Evolutionary conservation across 2,113 vertebrate genomes (phyloP).

Genomic region (Notothenia rossii): DNA sequence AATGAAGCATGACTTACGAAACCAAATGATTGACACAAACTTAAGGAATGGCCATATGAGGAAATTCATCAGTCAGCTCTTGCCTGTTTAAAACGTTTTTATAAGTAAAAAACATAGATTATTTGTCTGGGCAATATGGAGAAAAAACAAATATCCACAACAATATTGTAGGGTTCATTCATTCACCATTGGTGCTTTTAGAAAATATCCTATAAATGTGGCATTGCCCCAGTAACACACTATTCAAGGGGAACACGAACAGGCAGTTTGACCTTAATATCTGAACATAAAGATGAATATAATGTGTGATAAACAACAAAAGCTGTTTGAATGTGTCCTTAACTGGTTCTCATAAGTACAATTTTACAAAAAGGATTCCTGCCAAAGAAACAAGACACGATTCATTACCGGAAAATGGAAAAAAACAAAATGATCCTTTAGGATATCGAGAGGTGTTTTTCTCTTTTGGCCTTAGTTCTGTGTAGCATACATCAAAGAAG

Average conservation of each 20-base stretch:
- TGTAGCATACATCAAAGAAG: conserved; percentile 67
- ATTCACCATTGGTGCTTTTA: too few relatives aligned
- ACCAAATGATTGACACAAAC: conserved; percentile 26
- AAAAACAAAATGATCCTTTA: neutral
- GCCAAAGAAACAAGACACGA: neutral
- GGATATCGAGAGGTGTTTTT: neutral
- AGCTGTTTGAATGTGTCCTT: too few relatives aligned
- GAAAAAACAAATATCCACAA: too few relatives aligned
- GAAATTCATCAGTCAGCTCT: neutral
- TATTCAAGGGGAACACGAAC: too few relatives aligned
- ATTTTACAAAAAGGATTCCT: neutral
- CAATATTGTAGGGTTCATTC: too few relatives aligned
- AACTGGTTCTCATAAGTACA: neutral
- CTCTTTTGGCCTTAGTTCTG: neutral
- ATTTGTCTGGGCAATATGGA: too few relatives aligned
- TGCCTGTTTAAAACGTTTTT: neutral
- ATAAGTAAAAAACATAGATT: neutral
- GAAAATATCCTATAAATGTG: too few relatives aligned
- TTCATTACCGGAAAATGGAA: neutral
- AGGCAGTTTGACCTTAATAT: neutral
- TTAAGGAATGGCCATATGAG: conserved; percentile 20
- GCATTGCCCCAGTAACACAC: too few relatives aligned
- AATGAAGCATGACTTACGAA: conserved; percentile 33
- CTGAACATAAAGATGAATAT: neutral
- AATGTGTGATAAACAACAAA: neutral